phyloP scores from a whole-genome alignment of 2,113 vertebrate species.

The Hirundichthys speculiger region DNA sequence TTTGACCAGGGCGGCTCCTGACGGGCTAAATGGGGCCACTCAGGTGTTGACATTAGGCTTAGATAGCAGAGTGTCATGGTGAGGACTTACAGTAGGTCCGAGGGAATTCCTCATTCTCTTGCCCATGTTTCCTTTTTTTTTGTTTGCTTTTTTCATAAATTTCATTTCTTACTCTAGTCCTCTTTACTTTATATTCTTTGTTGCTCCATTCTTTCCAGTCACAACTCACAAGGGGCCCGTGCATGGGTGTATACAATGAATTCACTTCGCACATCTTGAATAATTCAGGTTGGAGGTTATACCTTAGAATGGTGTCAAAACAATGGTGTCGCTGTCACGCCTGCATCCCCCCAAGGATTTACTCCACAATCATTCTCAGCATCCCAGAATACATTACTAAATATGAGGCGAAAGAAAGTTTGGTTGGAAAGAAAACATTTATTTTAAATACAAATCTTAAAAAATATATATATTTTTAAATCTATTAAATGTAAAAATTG shows the following conservation, averaged over 20 bases:
- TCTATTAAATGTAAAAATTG: too few species aligned
- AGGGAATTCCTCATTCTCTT: conserved; percentile 40
- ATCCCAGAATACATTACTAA: conserved; percentile 25
- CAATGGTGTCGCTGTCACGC: conserved; percentile 43
- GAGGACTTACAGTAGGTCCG: conserved; percentile 54
- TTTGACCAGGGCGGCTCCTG: conserved; percentile 59
- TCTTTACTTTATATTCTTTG: not conserved
- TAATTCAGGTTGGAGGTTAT: conserved; percentile 66
- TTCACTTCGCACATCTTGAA: conserved; percentile 52
- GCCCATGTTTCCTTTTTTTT: not conserved
- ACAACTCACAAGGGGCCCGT: conserved; percentile 40
- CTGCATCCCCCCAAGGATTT: conserved; percentile 43
- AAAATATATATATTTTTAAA: too few species aligned
- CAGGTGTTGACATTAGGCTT: conserved; percentile 55
- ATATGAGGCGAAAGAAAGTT: conserved; percentile 2
- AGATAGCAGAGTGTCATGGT: conserved; percentile 58
- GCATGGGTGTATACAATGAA: conserved; percentile 21
- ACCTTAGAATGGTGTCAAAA: conserved; percentile 61
- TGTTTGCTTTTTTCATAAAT: conserved; percentile 4
- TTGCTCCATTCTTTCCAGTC: conserved; percentile 10
- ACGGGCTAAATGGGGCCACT: conserved; percentile 73
- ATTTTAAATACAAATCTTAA: too few species aligned
- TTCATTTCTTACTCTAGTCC: not conserved
- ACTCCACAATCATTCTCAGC: conserved; percentile 38
- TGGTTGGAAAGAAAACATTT: not conserved